Evolutionary conservation across 2,888 invertebrate genomes (phyloP), one percentile per base, ranked within the genome.

Genomic region (Microctonus brassicae): DNA sequence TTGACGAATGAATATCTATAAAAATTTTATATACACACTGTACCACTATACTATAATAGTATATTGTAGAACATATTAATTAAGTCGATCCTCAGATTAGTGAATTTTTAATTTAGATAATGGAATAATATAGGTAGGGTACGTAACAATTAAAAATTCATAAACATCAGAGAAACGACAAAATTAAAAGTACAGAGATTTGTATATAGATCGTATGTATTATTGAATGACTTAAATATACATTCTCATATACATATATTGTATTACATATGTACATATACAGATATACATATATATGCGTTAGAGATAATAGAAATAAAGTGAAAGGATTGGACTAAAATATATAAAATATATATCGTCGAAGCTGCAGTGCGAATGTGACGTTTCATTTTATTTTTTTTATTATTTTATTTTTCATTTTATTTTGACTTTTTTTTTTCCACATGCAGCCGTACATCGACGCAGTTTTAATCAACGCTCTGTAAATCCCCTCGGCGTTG

Each of bases 401-500:
- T 52, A 47, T 47, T 52, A 7, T 52, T 52, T 17, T 2, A 1
- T 10, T 52, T 17, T 52, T 42, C 42, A 55, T 22, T 24, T 47
- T 47, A 17, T 47, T 20, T 29, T 69, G 64, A 24, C 42, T 42
- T 26, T 52, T 58, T 52, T 58, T 70, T 64, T 64, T 64, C 33
- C 22, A 26, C 33, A 60, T 81, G 84, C 83, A 83, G 82, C 82
- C 83, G 80, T 82, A 83, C 79, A 78, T 82, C 78, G 79, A 76
- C 83, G 82, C 81, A 81, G 83, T 86, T 86, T 84, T 84, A 86
- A 86, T 86, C 85, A 86, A 86, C 86, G 86, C 83, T 77, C 79
- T 78, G 81, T 79, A 84, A 85, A 85, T 85, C 84, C 84, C 78
- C 80, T 80, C 81, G 77, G 76, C 80, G 80, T 80, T 79, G 75